Evolutionary conservation across 2,797 vertebrate species (phyloP).

Genomic region (Tadarida brasiliensis): DNA sequence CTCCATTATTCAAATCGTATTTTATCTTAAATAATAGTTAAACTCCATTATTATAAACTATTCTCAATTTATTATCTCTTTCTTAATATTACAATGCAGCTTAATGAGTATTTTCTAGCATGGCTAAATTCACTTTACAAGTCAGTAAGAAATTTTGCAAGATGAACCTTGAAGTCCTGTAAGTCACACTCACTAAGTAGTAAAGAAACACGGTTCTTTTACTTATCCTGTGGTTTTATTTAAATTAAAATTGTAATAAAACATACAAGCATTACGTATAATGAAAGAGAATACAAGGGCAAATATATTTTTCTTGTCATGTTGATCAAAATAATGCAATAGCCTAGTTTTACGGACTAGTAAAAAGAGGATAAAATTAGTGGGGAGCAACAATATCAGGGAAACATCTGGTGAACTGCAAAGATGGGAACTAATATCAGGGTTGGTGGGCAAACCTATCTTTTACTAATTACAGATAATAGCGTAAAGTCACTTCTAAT

Average conservation of each 20-base stretch:
- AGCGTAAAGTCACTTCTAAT: neutral
- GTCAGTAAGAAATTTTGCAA: neutral
- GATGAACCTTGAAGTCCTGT: neutral
- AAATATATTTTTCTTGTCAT: conserved; percentile 2
- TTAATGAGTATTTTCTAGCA: neutral
- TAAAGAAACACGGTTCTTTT: neutral
- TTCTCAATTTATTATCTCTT: neutral
- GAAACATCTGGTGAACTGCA: neutral
- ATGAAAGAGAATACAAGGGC: neutral
- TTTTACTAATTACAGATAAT: neutral
- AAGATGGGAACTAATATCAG: neutral
- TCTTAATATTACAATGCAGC: neutral
- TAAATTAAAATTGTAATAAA: neutral
- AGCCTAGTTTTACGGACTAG: neutral
- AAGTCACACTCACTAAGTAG: neutral
- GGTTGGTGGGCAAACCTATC: neutral
- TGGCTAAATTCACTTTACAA: neutral
- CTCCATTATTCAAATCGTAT: neutral
- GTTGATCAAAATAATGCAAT: neutral
- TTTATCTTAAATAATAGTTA: conserved; percentile 1
- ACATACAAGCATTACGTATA: neutral
- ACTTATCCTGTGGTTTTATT: neutral
- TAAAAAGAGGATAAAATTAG: neutral
- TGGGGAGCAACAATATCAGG: neutral
- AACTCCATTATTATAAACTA: neutral